Evolutionary conservation across 2,888 invertebrate species (phyloP).

Genomic region (Dicranocentrus wangi): DNA sequence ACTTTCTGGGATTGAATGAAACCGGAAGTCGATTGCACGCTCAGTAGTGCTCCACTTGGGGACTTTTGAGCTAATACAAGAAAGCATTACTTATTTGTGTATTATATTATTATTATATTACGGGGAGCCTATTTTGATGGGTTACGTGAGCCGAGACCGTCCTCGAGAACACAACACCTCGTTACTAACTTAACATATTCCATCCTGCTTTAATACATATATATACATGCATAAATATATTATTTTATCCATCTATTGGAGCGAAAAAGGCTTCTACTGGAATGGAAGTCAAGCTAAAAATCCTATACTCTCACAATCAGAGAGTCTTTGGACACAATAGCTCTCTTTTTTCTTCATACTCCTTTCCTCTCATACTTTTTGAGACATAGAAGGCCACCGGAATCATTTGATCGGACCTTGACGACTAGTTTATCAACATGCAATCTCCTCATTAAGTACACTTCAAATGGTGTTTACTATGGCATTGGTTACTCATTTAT

Average conservation of each 20-base stretch:
- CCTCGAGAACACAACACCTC: slow-evolving; percentile 19
- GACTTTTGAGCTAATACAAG: slow-evolving; percentile 7
- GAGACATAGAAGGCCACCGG: slow-evolving; percentile 70
- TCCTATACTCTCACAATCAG: not conserved
- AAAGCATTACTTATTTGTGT: slow-evolving; percentile 15
- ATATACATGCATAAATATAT: too few relatives aligned
- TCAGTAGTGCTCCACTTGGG: slow-evolving; percentile 54
- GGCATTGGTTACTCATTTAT: slow-evolving; percentile 36
- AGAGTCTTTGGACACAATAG: slow-evolving; percentile 19
- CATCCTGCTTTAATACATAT: too few relatives aligned
- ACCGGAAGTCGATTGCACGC: slow-evolving; percentile 72
- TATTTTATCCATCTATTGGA: too few relatives aligned
- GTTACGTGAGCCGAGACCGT: not conserved
- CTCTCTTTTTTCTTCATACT: slow-evolving; percentile 1
- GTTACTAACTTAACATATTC: slow-evolving; percentile 11
- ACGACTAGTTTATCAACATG: slow-evolving; percentile 73
- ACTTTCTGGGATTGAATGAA: slow-evolving; percentile 70
- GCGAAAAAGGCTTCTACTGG: too few relatives aligned
- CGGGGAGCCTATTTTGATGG: not conserved
- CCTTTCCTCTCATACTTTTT: slow-evolving; percentile 21
- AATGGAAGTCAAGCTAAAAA: not conserved
- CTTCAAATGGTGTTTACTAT: slow-evolving; percentile 51
- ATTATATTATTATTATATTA: slow-evolving; percentile 17
- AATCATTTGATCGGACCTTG: slow-evolving; percentile 73
- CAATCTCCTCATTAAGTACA: slow-evolving; percentile 73